These are phyloP conservation scores for Anolis carolinensis DNA, from an alignment of 2,113 vertebrate species.

Conservation along the genomic window DNA sequence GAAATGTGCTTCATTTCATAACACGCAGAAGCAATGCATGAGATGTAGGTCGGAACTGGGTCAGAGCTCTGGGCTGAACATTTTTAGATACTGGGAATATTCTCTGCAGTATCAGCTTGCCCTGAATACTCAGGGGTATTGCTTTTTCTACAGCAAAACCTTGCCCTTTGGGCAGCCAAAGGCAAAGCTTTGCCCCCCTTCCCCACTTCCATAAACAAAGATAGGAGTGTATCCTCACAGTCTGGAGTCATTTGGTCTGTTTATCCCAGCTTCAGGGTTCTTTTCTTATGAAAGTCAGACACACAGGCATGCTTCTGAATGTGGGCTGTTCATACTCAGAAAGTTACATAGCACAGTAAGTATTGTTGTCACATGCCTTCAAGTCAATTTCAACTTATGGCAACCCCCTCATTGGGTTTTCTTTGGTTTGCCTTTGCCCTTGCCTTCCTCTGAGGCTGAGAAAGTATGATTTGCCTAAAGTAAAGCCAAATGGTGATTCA, in stretches of 20 bases:
- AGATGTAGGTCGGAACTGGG: slow-evolving; percentile 14
- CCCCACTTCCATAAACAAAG: too few species aligned
- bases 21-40: neutral
- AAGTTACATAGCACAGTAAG: too few species aligned
- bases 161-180: neutral
- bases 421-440: too few species aligned
- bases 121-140: neutral
- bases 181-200: neutral
- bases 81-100: slow-evolving; percentile 5
- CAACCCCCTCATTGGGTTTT: too few species aligned
- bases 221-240: neutral
- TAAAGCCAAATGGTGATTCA: too few species aligned
- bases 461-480: too few species aligned
- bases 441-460: too few species aligned
- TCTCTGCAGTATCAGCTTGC: neutral
- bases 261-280: too few species aligned
- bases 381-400: too few species aligned
- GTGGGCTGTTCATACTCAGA: too few species aligned
- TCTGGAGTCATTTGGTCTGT: neutral
- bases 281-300: neutral
- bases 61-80: slow-evolving; percentile 11
- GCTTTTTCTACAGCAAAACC: neutral
- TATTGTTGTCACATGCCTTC: too few species aligned
- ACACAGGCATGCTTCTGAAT: neutral
- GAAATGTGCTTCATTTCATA: neutral